A percentile compares a stretch with the other conserved stretches of the same genome.
phyloP scores from a whole-genome alignment of 2,113 vertebrate species.

The Nothocercus nigrocapillus region DNA sequence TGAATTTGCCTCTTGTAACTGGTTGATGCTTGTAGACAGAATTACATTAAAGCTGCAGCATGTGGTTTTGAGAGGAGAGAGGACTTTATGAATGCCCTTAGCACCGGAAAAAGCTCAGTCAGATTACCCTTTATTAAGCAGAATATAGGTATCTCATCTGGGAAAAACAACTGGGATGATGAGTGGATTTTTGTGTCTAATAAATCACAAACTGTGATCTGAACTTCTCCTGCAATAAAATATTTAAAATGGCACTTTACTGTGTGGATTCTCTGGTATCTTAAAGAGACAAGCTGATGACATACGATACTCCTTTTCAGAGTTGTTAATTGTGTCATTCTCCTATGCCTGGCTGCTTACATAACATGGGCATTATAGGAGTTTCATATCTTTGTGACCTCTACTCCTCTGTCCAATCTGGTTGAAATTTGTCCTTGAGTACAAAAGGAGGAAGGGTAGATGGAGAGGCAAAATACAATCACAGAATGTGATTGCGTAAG shows the following conservation, averaged over 20 bases:
- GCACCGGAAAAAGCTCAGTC: background rate
- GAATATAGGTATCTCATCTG: constrained; percentile 6
- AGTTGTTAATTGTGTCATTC: background rate
- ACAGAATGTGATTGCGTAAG: background rate
- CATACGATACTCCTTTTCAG: background rate
- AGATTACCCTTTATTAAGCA: constrained; percentile 12
- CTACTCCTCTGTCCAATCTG: background rate
- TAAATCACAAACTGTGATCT: constrained; percentile 24
- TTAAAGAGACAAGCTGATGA: too few relatives aligned
- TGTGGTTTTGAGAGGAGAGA: background rate
- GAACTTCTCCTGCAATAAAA: constrained; percentile 17
- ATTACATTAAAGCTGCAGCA: background rate
- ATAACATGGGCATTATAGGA: background rate
- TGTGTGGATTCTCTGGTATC: background rate
- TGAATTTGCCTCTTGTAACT: background rate
- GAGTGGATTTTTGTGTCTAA: constrained; percentile 18
- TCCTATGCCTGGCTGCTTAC: background rate
- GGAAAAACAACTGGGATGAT: constrained; percentile 27
- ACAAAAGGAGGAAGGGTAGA: background rate
- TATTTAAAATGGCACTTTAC: background rate
- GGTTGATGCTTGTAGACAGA: background rate
- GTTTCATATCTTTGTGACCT: background rate
- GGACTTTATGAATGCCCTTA: background rate
- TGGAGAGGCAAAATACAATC: background rate
- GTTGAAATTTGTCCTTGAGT: background rate